Base-by-base conservation (phyloP, 2,888 invertebrate species). In the Alloscopus bannaensis region DNA sequence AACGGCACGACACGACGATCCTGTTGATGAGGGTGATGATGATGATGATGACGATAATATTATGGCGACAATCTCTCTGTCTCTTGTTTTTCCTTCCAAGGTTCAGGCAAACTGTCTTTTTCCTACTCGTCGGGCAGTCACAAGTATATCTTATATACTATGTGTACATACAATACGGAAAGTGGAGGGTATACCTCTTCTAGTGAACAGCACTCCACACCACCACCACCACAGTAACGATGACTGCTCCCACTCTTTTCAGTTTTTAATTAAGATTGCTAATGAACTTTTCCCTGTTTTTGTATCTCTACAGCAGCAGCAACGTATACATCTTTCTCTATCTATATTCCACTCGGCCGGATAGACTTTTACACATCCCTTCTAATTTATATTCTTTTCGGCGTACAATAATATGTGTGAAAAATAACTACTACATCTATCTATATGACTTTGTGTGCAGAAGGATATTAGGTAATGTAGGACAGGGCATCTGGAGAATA, bases 261-360 rank as follows among this genome's bases (percentile, higher is more conserved):
- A 80, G 75, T 80, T 80, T 80, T 80, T 80, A 80, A 80, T 80
- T 80, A 80, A 80, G 80, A 80, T 80, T 69, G 69, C 80, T 80
- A 80, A 80, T 80, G 80, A 80, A 80, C 75, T 80, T 80, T 78
- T 71, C 76, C 60, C 65, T 45, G 65, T 65, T 45, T 65, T 65
- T 62, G 59, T 59, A 59, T 59, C 45, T 45, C 13, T 18, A 45
- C 4, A 16, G n/a, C n/a, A n/a, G n/a, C n/a, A n/a, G 22, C 59
- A 70, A n/a, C n/a, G n/a, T n/a, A n/a, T n/a, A n/a, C n/a, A n/a
- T n/a, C n/a, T n/a, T n/a, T n/a, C n/a, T n/a, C n/a, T n/a, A n/a
- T n/a, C n/a, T n/a, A n/a, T n/a, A n/a, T n/a, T n/a, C n/a, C n/a
- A n/a, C n/a, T n/a, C n/a, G n/a, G n/a, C n/a, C n/a, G n/a, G n/a